Base-by-base conservation (phyloP, 1,140 invertebrate genomes). In the Heliconius eleuchia region DNA sequence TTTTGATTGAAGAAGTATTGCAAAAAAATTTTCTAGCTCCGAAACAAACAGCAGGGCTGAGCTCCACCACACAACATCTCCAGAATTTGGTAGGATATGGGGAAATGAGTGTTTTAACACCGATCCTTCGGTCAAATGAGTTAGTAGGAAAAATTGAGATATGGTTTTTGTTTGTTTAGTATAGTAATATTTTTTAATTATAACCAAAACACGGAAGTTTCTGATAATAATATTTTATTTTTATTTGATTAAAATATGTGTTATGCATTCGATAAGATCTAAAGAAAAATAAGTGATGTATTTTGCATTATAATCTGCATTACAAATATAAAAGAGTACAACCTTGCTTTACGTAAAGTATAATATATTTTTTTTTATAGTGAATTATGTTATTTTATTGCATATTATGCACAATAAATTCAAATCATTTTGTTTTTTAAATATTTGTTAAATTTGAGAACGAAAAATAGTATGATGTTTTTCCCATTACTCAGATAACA, bases 401-500 rank as follows among this genome's bases (percentile, higher is more conserved):
- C 42, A 34, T 55, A 16, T 60, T 7, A 52, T 18, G 5, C 55
- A 27, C 55, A 60, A 9, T 52, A 19, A 52, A 11, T 11, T 60
- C 2, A 71, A 37, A 30, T 16, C 11, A 13, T 16, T 46, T 46
- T 71, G 30, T 34, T 34, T 71, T 34, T 30, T 18, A 34, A 34
- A 13, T 71, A 34, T 71, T 72, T 72, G 37, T 72, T 39, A 72
- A 72, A 8, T 73, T 73, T 13, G 37, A 42, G 52, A 73, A n/a
- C 1, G 7, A 73, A 50, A 73, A 52, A 13, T 73, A 23, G 42
- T 46, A 16, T 73, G 19, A 71, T 71, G 71, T 72, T 39, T 72
- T 72, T 23, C 34, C 30, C 71, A 42, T n/a, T 72, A 39, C 71
- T 73, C 23, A 77, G 77, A 78, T 78, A 78, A 78, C 50, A 73